Base-by-base conservation (phyloP, 2,888 invertebrate genomes). In the Eristalis tenax region DNA sequence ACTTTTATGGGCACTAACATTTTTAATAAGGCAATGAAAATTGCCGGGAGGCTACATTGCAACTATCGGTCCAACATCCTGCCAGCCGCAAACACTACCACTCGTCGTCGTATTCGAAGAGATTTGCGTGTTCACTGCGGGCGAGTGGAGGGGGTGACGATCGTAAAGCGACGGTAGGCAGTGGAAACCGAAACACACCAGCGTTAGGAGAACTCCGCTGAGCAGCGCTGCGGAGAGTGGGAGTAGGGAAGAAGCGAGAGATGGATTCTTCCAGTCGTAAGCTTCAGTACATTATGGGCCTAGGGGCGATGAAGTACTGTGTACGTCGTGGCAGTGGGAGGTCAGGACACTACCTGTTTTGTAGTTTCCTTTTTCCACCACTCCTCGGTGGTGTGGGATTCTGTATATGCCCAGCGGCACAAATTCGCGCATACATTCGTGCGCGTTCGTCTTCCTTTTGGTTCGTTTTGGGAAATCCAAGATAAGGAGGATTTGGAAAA, bases 21-120 rank as follows among this genome's bases (percentile, higher is more conserved):
- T 87, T 87, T 87, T 87, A 87, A 87, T 87, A 87, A 83, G 87
- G 87, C 83, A 68, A 87, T 87, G 87, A 83, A 83, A 78, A 79
- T 63, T 83, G 83, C 87, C 75, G n/a, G 61, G 59, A 76, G 83
- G 76, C 83, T 73, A 83, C 76, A 82, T 83, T 87, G 83, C 87
- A 87, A 83, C 87, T 80, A 83, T 83, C 83, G 83, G 28, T 56
- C 61, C 56, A 70, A 71, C 63, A 83, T 68, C 73, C 66, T 71
- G 66, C 32, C 32, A 1, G 32, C 23, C 50, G 28, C 43, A 50
- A 40, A 40, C 22, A 50, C 68, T 13, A 56, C 26, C 64, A 69
- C 32, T 18, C n/a, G 35, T 23, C 23, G 35, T 18, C 23, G 15
- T n/a, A 15, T 32, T 50, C 32, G 32, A 22, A 56, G 35, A 68